Conservation (phyloP, 2,113 vertebrate genomes). For the Eptesicus fuscus region DNA sequence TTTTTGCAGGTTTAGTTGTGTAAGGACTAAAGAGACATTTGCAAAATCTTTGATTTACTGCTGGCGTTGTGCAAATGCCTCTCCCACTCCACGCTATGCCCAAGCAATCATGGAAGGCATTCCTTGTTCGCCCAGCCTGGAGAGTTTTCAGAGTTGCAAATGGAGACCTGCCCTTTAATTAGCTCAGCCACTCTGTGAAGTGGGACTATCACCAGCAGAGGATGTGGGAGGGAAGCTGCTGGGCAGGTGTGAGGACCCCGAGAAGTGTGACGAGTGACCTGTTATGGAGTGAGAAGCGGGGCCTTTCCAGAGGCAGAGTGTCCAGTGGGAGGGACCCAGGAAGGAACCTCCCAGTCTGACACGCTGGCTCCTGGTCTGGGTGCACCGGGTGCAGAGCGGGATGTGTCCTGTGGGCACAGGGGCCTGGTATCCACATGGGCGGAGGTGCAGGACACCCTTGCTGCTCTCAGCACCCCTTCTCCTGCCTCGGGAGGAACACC, state of each 20-base stretch:
- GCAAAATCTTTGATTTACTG: background rate
- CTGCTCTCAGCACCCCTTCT: background rate
- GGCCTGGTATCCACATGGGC: accelerated
- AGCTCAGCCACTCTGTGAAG: background rate
- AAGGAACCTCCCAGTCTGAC: background rate
- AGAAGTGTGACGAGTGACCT: background rate
- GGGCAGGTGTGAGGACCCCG: background rate
- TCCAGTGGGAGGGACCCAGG: background rate
- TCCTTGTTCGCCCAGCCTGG: background rate
- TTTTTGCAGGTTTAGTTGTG: background rate
- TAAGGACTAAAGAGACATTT: background rate
- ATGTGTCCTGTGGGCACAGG: background rate
- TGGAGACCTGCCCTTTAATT: too few species aligned
- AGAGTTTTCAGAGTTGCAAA: background rate
- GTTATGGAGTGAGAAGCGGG: too few species aligned
- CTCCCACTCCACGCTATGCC: background rate
- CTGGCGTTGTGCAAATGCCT: background rate
- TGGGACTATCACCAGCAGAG: too few species aligned
- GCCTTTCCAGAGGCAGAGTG: background rate
- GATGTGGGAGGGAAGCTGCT: background rate
- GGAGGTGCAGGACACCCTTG: accelerated
- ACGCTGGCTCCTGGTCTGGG: background rate
- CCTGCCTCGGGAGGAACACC: background rate
- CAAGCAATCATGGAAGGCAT: background rate
- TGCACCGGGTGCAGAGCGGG: background rate